phyloP scores from a whole-genome alignment of 2,797 vertebrate species.

The Alauda arvensis region DNA sequence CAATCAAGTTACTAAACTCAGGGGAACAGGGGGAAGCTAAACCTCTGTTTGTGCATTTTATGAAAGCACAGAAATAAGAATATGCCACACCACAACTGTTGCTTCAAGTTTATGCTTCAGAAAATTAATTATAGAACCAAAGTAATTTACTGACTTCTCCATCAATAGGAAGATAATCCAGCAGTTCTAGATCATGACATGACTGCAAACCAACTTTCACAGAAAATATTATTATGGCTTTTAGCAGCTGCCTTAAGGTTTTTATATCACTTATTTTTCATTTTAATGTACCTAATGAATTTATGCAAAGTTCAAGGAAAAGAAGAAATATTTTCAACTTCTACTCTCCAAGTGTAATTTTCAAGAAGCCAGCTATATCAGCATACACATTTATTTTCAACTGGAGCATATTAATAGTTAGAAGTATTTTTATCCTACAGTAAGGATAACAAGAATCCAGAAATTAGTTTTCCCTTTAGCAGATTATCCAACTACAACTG shows the following conservation, averaged over 20 bases:
- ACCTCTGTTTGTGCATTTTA: not conserved
- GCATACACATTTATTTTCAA: not conserved
- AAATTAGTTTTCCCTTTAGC: not conserved
- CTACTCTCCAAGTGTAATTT: not conserved
- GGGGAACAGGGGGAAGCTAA: not conserved
- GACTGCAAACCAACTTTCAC: not conserved
- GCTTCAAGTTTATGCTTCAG: not conserved
- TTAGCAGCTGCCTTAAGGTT: not conserved
- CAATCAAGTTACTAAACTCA: not conserved
- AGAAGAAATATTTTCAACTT: not conserved
- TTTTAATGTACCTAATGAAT: not conserved
- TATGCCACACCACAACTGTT: not conserved
- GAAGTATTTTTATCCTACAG: not conserved
- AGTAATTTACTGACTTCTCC: not conserved
- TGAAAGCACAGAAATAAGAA: not conserved
- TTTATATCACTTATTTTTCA: not conserved
- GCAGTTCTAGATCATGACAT: not conserved
- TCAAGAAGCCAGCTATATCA: not conserved
- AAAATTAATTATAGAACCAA: not conserved
- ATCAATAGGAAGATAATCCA: not conserved
- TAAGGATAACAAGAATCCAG: not conserved
- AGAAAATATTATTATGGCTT: not conserved
- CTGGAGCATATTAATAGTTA: not conserved
- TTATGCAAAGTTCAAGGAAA: not conserved
- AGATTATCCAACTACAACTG: not conserved